These are phyloP conservation scores for Hydropsyche tenuis DNA, from an alignment of 1,140 invertebrate genomes.

Conservation along the genomic window DNA sequence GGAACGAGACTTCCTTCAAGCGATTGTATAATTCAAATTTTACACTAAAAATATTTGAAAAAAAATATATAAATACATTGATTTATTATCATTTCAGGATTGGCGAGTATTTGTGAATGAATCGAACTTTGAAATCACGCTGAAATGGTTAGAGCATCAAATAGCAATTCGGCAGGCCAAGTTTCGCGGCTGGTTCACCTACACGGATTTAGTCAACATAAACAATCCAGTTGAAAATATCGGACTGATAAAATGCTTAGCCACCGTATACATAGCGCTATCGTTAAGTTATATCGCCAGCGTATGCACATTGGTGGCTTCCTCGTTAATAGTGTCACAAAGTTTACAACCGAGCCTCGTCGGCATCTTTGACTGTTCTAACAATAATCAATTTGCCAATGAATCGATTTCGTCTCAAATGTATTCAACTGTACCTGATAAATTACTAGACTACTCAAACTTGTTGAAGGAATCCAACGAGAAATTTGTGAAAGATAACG, in stretches of 20 bases:
- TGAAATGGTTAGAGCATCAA: conserved; percentile 72
- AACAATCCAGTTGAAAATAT: conserved; percentile 63
- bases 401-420: not conserved
- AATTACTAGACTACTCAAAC: not conserved
- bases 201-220: conserved; percentile 77
- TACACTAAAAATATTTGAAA: too few species aligned
- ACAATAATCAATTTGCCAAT: not conserved
- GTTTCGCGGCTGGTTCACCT: conserved; percentile 84
- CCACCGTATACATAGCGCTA: conserved; percentile 70
- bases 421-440: not conserved
- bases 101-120: conserved; percentile 83
- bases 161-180: conserved; percentile 75
- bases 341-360: conserved; percentile 40
- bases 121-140: conserved; percentile 71
- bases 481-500: not conserved
- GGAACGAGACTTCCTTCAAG: conserved; percentile 86
- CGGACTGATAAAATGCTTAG: conserved; percentile 63
- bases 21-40: too few species aligned
- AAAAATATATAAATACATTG: not conserved
- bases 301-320: conserved; percentile 73
- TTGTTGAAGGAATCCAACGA: not conserved
- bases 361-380: not conserved
- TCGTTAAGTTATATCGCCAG: conserved; percentile 75
- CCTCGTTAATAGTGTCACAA: conserved; percentile 69
- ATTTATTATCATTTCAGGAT: conserved; percentile 65